Percentiles rank a stretch among this genome's conserved stretches.
Evolutionary conservation across 1,140 invertebrate species (phyloP).

Genomic region (Elymnias hypermnestra): DNA sequence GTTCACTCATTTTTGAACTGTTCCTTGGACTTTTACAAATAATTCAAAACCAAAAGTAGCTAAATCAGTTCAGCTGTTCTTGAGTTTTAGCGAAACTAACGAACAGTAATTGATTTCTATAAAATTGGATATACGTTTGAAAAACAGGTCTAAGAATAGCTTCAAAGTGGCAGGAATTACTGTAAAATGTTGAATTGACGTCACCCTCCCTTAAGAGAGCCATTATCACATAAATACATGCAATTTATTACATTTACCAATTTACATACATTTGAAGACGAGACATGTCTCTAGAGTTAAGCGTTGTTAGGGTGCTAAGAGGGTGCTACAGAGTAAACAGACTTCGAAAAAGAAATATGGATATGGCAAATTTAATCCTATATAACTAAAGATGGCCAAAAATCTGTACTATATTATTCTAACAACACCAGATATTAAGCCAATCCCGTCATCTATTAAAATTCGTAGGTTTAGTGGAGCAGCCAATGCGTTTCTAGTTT

Average conservation of each 20-base stretch:
- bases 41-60: no score
- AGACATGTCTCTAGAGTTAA: slow-evolving; percentile 40
- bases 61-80: no score
- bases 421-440: no score
- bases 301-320: slow-evolving; percentile 41
- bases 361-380: not conserved
- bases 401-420: not conserved
- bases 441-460: no score
- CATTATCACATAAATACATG: slow-evolving; percentile 65
- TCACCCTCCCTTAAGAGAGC: slow-evolving; percentile 36
- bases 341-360: slow-evolving; percentile 1
- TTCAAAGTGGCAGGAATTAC: not conserved
- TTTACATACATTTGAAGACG: slow-evolving; percentile 64
- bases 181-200: slow-evolving; percentile 16
- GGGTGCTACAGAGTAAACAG: slow-evolving; percentile 23
- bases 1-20: no score
- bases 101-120: no score
- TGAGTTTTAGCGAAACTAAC: no score
- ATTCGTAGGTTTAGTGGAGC: no score
- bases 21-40: no score
- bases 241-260: slow-evolving; percentile 72
- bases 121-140: no score
- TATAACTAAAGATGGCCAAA: not conserved
- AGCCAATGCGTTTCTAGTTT: no score
- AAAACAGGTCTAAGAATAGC: slow-evolving; percentile 8